Evolutionary conservation across 2,888 invertebrate species (phyloP), one percentile per base, ranked within the genome.

Genomic region (Mesoligia furuncula): DNA sequence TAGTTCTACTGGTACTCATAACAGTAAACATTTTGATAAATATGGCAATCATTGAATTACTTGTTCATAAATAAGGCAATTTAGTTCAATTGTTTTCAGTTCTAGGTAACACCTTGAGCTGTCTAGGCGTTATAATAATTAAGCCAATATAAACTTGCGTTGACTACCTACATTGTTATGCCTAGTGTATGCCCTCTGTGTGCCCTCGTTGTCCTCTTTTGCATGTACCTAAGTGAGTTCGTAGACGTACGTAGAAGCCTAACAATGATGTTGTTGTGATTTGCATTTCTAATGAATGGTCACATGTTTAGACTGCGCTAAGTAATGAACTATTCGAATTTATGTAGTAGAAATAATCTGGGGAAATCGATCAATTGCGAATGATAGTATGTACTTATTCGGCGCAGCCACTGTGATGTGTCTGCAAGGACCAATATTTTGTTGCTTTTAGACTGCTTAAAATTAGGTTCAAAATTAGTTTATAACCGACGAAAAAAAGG

Each of bases 61-160:
- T 82, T 61, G 61, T 54, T 15, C 80, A 77, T 85, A 82, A 75
- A 85, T 68, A 66, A 79, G 76, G 64, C 87, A 87, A 87, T 87
- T 87, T 65, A 81, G 81, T 74, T 80, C 86, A 87, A 87, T 87
- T 87, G 79, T 75, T 81, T 80, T 75, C 70, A 74, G 77, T 80
- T 79, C 75, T 85, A 85, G 71, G 61, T 51, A 77, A 78, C 79
- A 87, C 87, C 87, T 87, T 83, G 81, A 72, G 57, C 48, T 64
- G 67, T 75, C 78, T 85, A 75, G 80, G 45, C 67, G 59, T 67
- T 79, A 42, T 64, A 80, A 68, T 80, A 84, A 84, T 87, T 87
- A 81, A 61, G 77, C 61, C 84, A 84, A 81, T 87, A 70, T 77
- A 80, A 73, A 69, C 75, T 68, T 42, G 64, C 67, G 71, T 73